A percentile compares a stretch with the other conserved stretches of the same genome.
These are phyloP conservation scores for Antrozous pallidus DNA, from an alignment of 2,797 vertebrate genomes.

Conservation along the genomic window DNA sequence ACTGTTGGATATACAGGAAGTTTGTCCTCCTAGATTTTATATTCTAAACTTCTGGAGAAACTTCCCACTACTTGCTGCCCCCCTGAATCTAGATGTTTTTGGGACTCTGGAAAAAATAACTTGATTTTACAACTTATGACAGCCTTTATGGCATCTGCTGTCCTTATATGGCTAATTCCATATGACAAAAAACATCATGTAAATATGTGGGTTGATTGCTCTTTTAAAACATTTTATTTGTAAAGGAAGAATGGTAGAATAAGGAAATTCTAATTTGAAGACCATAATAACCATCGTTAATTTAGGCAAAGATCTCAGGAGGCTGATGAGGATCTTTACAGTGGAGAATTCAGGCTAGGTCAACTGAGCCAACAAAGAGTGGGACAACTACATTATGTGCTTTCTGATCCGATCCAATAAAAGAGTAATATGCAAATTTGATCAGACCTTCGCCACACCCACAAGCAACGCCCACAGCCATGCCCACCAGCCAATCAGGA, in stretches of 20 bases:
- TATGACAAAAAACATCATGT: background rate
- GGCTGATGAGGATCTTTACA: background rate
- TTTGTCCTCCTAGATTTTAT: background rate
- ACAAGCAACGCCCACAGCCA: no score
- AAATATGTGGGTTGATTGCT: background rate
- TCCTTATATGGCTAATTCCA: background rate
- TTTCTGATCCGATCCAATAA: no score
- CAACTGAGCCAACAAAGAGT: background rate
- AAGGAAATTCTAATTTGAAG: background rate
- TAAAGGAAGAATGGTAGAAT: background rate
- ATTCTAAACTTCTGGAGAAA: background rate
- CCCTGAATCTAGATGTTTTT: background rate
- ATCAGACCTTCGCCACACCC: no score
- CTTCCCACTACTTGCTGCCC: background rate
- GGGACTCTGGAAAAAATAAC: background rate
- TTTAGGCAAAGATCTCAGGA: background rate
- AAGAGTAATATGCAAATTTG: no score
- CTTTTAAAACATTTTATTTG: background rate
- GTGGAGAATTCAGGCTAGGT: background rate
- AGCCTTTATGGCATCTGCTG: background rate
- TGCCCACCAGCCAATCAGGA: no score
- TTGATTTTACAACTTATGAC: slow-evolving; percentile 5
- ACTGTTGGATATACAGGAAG: background rate
- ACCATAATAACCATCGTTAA: background rate
- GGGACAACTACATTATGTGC: background rate